Evolutionary conservation across 2,888 invertebrate species (phyloP).

Genomic region (Neoascia interrupta): DNA sequence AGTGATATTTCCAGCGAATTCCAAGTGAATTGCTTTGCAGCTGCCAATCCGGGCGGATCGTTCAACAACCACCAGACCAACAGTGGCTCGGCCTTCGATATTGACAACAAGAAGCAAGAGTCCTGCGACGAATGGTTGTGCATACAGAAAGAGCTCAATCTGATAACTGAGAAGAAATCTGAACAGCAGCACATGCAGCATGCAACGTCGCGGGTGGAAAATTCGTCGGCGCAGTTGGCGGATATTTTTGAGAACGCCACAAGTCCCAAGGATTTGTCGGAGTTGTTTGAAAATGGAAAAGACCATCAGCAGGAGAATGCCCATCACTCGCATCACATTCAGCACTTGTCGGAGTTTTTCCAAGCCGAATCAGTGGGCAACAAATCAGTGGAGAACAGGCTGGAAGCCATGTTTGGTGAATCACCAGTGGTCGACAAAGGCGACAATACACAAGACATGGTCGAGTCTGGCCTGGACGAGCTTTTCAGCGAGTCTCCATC

Average conservation of each 20-base stretch:
- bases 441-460: constrained; percentile 73
- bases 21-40: constrained; percentile 51
- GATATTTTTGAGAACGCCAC: constrained; percentile 79
- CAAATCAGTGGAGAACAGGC: constrained; percentile 79
- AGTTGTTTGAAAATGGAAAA: constrained; percentile 70
- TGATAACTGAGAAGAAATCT: constrained; percentile 75
- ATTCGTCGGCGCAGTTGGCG: constrained; percentile 72
- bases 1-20: constrained; percentile 52
- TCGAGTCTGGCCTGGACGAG: constrained; percentile 78
- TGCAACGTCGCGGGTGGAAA: constrained; percentile 33
- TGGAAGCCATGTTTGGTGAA: constrained; percentile 80
- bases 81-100: constrained; percentile 47
- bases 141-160: constrained; percentile 84
- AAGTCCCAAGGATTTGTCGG: constrained; percentile 74
- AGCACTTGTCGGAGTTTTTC: constrained; percentile 77
- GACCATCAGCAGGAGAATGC: constrained; percentile 69
- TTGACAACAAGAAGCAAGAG: constrained; percentile 72
- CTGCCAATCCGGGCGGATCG: constrained; percentile 31
- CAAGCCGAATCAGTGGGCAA: constrained; percentile 75
- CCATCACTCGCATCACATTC: constrained; percentile 70
- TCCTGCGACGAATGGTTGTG: constrained; percentile 86
- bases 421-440: constrained; percentile 76
- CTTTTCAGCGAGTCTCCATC: constrained; percentile 78
- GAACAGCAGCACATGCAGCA: constrained; percentile 71
- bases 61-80: constrained; percentile 61